Conservation (phyloP, 2,797 vertebrate genomes). For the Sebastes matsubarae region DNA sequence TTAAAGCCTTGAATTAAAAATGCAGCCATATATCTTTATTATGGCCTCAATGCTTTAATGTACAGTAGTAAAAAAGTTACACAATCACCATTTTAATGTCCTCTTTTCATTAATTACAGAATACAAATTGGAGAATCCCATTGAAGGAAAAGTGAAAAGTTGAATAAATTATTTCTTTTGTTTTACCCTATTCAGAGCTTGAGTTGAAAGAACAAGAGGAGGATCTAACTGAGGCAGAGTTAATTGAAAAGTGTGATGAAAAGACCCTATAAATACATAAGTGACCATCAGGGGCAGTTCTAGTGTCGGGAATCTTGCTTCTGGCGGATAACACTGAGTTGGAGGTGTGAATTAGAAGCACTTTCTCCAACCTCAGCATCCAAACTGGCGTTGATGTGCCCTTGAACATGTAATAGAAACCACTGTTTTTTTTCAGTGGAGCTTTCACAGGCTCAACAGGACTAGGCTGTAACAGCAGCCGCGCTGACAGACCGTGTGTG, state of each 20-base stretch:
- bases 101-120: slow-evolving; percentile 53
- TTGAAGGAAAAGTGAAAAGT: slow-evolving; percentile 16
- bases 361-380: not conserved
- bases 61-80: slow-evolving; percentile 56
- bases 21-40: slow-evolving; percentile 63
- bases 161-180: not conserved
- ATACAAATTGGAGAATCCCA: slow-evolving; percentile 40
- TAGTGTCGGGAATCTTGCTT: not conserved
- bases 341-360: not conserved
- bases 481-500: too few species aligned
- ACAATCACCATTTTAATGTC: slow-evolving; percentile 51
- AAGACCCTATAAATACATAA: slow-evolving; percentile 1
- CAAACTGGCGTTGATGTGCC: not conserved
- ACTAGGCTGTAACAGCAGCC: not conserved
- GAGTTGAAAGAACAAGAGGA: not conserved
- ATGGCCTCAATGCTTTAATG: slow-evolving; percentile 58
- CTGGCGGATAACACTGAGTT: not conserved
- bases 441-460: not conserved
- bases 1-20: slow-evolving; percentile 65
- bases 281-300: not conserved
- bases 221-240: not conserved
- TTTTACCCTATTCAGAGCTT: not conserved
- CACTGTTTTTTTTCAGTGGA: not conserved
- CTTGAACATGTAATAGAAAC: not conserved
- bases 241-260: slow-evolving; percentile 13